These are phyloP conservation scores for Aethes cnicana DNA, from an alignment of 2,888 invertebrate species.

Conservation along the genomic window DNA sequence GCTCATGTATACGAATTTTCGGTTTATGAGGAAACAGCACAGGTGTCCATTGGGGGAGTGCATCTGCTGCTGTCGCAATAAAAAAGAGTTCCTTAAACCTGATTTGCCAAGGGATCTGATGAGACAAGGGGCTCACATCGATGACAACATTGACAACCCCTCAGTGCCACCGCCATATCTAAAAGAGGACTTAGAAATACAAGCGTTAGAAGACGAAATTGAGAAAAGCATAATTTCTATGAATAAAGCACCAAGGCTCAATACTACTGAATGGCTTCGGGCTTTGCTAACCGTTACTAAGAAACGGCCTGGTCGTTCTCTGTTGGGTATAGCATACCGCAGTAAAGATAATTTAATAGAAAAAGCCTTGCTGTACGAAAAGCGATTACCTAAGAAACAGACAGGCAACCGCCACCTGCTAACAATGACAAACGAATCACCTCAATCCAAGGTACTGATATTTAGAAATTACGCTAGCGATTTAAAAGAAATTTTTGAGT, in stretches of 20 bases:
- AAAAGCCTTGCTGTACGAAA: conserved; percentile 14
- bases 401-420: conserved; percentile 7
- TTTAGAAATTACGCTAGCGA: conserved; percentile 12
- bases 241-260: not conserved
- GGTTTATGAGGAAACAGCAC: conserved; percentile 18
- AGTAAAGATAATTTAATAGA: conserved; percentile 14
- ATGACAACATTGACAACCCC: not conserved
- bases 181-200: not conserved
- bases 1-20: conserved; percentile 6
- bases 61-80: conserved; percentile 19
- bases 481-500: conserved; percentile 14
- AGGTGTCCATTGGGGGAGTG: conserved; percentile 7
- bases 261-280: not conserved
- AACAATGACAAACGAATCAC: not conserved
- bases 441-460: not conserved
- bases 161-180: not conserved
- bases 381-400: not conserved
- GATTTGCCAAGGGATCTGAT: too few species aligned
- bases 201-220: conserved; percentile 16
- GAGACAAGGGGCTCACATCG: too few species aligned
- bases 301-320: not conserved
- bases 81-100: not conserved
- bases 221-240: conserved; percentile 2
- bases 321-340: too few species aligned
- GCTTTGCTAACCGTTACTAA: not conserved